These are phyloP conservation scores for Bucorvus abyssinicus DNA, from an alignment of 2,797 vertebrate genomes.

Conservation along the genomic window DNA sequence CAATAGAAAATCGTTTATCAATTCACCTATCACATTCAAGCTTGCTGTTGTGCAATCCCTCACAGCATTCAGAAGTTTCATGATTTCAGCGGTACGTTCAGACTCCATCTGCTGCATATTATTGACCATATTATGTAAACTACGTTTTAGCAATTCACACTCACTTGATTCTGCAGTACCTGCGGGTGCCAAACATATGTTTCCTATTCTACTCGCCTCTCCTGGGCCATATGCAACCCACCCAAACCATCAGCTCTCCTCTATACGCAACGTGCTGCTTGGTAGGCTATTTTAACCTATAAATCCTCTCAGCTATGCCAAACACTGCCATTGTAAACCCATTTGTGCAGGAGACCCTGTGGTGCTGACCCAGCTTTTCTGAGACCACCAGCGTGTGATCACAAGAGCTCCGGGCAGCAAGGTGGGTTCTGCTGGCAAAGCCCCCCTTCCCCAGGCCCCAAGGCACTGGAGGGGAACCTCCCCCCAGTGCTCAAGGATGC, in stretches of 20 bases:
- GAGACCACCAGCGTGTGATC: rapidly evolving
- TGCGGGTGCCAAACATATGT: conserved; percentile 65
- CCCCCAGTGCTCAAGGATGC: rapidly evolving
- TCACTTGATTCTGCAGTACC: conserved; percentile 46
- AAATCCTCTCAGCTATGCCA: background rate
- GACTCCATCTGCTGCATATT: conserved; percentile 57
- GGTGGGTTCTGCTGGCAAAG: background rate
- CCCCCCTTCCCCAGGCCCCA: no score
- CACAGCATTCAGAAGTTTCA: background rate
- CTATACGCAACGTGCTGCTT: background rate
- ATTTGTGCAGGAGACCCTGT: no score
- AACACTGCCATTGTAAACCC: background rate
- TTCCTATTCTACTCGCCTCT: conserved; percentile 52
- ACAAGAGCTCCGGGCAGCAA: background rate
- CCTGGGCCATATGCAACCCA: conserved; percentile 37
- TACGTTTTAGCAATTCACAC: conserved; percentile 35
- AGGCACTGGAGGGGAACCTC: rapidly evolving
- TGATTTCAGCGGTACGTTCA: background rate
- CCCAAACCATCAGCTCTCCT: background rate
- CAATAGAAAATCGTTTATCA: background rate
- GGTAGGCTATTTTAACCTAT: background rate
- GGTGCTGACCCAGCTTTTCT: background rate
- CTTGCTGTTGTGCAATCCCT: conserved; percentile 18
- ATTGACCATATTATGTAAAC: conserved; percentile 62
- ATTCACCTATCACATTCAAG: background rate